A percentile compares a stretch with the other conserved stretches of the same genome.
Conservation (phyloP, 1,140 invertebrate genomes). For the Dendrolimus punctatus region DNA sequence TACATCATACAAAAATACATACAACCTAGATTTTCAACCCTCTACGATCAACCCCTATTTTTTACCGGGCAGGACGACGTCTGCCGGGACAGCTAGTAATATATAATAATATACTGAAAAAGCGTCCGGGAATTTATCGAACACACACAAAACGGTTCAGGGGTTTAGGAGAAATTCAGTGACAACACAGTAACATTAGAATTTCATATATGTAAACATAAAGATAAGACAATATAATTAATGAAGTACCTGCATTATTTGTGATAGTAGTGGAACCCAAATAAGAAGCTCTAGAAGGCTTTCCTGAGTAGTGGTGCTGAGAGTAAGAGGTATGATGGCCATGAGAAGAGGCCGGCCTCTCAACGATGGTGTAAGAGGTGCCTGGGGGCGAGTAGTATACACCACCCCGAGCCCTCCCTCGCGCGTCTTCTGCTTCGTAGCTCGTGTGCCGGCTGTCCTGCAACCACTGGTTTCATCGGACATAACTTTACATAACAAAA, state of each 20-base stretch:
- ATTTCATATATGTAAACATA: background rate
- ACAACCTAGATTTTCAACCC: too few species aligned
- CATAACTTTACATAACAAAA: slow-evolving; percentile 12
- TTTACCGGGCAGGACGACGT: too few species aligned
- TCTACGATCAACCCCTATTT: too few species aligned
- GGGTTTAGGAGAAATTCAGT: too few species aligned
- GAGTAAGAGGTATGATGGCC: slow-evolving; percentile 76
- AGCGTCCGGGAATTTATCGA: too few species aligned
- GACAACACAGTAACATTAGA: too few species aligned
- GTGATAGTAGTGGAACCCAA: slow-evolving; percentile 74
- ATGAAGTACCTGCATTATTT: slow-evolving; percentile 43
- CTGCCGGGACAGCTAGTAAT: too few species aligned
- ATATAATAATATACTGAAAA: too few species aligned
- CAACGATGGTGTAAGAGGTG: slow-evolving; percentile 89
- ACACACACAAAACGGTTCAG: too few species aligned
- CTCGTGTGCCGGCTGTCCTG: slow-evolving; percentile 63
- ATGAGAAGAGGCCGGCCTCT: slow-evolving; percentile 83
- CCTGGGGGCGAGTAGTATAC: slow-evolving; percentile 80
- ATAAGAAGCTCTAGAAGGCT: slow-evolving; percentile 73
- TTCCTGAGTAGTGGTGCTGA: slow-evolving; percentile 73
- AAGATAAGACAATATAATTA: slow-evolving; percentile 1
- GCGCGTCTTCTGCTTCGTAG: slow-evolving; percentile 60
- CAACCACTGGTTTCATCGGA: slow-evolving; percentile 38
- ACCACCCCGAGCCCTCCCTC: slow-evolving; percentile 68
- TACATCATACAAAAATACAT: too few species aligned